These are phyloP conservation scores for Aphis craccivora DNA, from an alignment of 1,140 invertebrate genomes.

Conservation along the genomic window DNA sequence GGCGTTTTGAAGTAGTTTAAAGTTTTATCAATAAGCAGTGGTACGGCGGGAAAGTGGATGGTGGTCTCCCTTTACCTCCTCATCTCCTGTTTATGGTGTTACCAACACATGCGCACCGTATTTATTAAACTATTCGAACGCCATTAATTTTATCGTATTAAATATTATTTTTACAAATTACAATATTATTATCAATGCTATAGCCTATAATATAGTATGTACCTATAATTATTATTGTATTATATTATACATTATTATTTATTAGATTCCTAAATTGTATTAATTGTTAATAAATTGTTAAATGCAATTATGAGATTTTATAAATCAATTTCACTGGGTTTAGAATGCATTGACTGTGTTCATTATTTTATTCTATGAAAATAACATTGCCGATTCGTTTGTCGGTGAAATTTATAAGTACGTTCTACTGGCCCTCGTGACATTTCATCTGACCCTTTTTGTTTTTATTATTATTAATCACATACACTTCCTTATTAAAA, in stretches of 20 bases:
- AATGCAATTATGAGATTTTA: background rate
- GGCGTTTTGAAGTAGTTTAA: slow-evolving; percentile 33
- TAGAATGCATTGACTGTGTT: background rate
- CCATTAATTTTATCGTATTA: background rate
- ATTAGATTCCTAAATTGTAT: background rate
- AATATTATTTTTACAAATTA: background rate
- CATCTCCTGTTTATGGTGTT: background rate
- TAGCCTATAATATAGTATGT: too few species aligned
- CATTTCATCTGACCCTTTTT: slow-evolving; percentile 8
- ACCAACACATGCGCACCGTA: background rate
- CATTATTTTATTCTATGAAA: too few species aligned
- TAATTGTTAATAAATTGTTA: background rate
- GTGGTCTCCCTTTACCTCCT: background rate
- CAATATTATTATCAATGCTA: background rate
- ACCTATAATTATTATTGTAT: background rate
- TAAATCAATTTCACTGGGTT: background rate
- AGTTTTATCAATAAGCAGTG: slow-evolving; percentile 26
- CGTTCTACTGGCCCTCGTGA: background rate
- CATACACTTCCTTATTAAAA: slow-evolving; percentile 46
- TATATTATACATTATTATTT: too few species aligned
- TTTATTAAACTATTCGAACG: background rate
- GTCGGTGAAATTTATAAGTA: background rate
- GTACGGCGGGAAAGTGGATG: slow-evolving; percentile 32
- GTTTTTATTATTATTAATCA: background rate
- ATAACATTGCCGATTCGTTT: background rate